These are phyloP conservation scores for Hippotragus niger DNA, from an alignment of 2,113 vertebrate species.

Conservation along the genomic window DNA sequence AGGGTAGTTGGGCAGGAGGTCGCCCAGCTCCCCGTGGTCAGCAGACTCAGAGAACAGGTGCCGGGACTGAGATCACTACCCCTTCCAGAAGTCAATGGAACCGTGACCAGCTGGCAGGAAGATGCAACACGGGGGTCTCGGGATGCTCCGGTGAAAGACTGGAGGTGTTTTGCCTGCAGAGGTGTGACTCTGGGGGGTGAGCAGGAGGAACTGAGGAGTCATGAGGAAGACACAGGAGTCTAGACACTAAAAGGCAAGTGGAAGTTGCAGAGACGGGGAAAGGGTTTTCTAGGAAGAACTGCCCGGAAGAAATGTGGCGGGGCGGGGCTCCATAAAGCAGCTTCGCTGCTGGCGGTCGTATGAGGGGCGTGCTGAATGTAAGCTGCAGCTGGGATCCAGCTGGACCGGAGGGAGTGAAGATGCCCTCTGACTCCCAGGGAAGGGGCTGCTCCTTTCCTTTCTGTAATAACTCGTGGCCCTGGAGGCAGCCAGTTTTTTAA, in stretches of 20 bases:
- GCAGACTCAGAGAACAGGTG: not conserved
- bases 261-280: not conserved
- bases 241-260: not conserved
- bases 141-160: not conserved
- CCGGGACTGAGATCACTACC: not conserved
- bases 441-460: not conserved
- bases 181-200: not conserved
- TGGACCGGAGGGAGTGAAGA: accelerated
- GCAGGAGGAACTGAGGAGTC: not conserved
- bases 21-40: not conserved
- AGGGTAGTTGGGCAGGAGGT: not conserved
- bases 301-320: not conserved
- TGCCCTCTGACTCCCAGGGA: accelerated
- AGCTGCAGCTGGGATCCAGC: not conserved
- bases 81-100: not conserved
- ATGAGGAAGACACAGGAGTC: not conserved
- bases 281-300: not conserved
- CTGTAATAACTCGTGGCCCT: not conserved
- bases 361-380: too few species aligned
- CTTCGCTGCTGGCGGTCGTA: not conserved
- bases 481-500: not conserved
- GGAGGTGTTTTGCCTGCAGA: not conserved
- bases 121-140: not conserved
- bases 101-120: not conserved
- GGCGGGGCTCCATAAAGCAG: not conserved